Conservation (phyloP, 2,113 vertebrate genomes). For the Odontesthes bonariensis region DNA sequence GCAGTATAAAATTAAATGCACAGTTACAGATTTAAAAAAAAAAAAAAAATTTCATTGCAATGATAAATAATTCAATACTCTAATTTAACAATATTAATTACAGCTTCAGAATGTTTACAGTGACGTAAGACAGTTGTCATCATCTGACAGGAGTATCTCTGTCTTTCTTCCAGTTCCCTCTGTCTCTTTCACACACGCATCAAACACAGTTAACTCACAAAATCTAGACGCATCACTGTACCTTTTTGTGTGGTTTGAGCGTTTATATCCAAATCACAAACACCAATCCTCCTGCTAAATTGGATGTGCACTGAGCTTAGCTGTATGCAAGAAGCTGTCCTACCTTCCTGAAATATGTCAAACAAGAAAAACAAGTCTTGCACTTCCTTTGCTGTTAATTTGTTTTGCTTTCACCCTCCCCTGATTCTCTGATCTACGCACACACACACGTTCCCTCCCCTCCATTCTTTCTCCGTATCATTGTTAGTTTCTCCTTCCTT, state of each 20-base stretch:
- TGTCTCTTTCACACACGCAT: background rate
- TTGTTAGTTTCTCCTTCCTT: slow-evolving; percentile 24
- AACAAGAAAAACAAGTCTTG: slow-evolving; percentile 82
- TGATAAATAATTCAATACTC: background rate
- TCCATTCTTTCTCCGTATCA: slow-evolving; percentile 29
- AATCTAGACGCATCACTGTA: slow-evolving; percentile 49
- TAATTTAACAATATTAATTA: background rate
- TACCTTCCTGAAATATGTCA: slow-evolving; percentile 69
- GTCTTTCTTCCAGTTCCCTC: background rate
- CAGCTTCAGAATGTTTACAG: background rate
- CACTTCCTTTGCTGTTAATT: slow-evolving; percentile 36
- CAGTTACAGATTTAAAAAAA: background rate
- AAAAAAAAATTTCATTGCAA: background rate
- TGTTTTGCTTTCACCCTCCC: slow-evolving; percentile 56
- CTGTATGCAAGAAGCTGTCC: slow-evolving; percentile 50
- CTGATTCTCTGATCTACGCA: slow-evolving; percentile 28
- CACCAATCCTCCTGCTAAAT: slow-evolving; percentile 25
- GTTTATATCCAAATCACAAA: slow-evolving; percentile 42
- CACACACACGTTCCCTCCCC: slow-evolving; percentile 12
- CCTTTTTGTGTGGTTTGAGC: slow-evolving; percentile 45
- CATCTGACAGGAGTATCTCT: slow-evolving; percentile 16
- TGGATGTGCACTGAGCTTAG: slow-evolving; percentile 29
- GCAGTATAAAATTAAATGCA: background rate
- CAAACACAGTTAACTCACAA: background rate
- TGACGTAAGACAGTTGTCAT: background rate